Conservation (phyloP, 2,888 invertebrate species). For the Rosalia funebris region DNA sequence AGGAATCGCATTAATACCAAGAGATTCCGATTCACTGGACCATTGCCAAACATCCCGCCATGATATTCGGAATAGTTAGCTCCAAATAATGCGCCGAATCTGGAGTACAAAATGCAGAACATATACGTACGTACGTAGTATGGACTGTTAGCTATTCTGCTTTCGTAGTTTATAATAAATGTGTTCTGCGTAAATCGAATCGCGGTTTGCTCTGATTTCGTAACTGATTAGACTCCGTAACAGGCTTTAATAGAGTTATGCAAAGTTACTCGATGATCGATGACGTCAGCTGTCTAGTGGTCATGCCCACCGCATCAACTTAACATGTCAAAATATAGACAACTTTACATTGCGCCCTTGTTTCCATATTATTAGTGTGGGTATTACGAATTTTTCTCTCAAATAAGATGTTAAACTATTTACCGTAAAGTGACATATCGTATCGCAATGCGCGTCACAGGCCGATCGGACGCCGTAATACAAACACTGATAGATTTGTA, state of each 20-base stretch:
- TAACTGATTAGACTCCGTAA: background rate
- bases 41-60: conserved; percentile 14
- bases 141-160: conserved; percentile 3
- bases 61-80: conserved; percentile 12
- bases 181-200: background rate
- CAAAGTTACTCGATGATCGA: background rate
- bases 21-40: conserved; percentile 7
- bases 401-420: too few relatives aligned
- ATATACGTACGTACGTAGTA: background rate
- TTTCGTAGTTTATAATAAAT: background rate
- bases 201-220: background rate
- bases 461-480: too few relatives aligned
- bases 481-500: too few relatives aligned
- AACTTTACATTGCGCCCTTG: too few relatives aligned
- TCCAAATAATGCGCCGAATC: conserved; percentile 5
- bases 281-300: too few relatives aligned
- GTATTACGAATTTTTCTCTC: too few relatives aligned
- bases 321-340: too few relatives aligned
- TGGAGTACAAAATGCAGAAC: conserved; percentile 6
- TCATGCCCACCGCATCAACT: too few relatives aligned
- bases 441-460: too few relatives aligned
- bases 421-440: too few relatives aligned
- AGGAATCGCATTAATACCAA: conserved; percentile 14
- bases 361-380: too few relatives aligned
- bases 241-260: background rate